Percentiles rank a stretch among this genome's conserved stretches.
Evolutionary conservation across 2,113 vertebrate genomes (phyloP).

Genomic region (Parotia lawesii): DNA sequence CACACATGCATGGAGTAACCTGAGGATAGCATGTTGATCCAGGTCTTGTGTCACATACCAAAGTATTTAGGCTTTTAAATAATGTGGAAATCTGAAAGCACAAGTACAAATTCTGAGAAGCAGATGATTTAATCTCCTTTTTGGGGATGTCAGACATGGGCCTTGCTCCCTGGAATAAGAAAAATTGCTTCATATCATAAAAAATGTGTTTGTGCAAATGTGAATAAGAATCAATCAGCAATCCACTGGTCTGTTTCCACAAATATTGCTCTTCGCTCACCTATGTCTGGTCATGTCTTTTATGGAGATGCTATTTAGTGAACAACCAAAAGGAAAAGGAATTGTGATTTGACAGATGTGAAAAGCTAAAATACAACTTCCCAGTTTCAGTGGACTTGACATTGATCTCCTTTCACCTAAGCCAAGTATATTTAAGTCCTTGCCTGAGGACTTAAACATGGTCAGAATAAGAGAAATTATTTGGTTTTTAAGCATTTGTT

Average conservation of each 20-base stretch:
- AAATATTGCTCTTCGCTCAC: not conserved
- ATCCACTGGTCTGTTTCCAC: not conserved
- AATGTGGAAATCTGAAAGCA: not conserved
- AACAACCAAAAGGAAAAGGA: not conserved
- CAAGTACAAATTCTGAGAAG: not conserved
- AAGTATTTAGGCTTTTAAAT: not conserved
- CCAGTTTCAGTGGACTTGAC: not conserved
- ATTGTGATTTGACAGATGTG: not conserved
- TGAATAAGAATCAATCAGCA: not conserved
- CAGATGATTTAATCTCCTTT: not conserved
- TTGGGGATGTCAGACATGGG: rapidly evolving
- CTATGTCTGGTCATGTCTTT: not conserved
- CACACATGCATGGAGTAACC: rapidly evolving
- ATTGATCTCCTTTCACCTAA: not conserved
- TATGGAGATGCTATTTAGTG: not conserved
- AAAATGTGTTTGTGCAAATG: not conserved
- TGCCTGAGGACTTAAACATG: not conserved
- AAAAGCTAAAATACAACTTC: not conserved
- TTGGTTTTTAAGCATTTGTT: not conserved
- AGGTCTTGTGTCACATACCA: not conserved
- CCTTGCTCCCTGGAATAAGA: not conserved
- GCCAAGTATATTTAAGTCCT: not conserved
- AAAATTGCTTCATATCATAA: not conserved
- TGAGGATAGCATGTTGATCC: not conserved
- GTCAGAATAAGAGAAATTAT: not conserved